These are phyloP conservation scores for Mesoclemmys tuberculata DNA, from an alignment of 2,113 vertebrate species.

Conservation along the genomic window DNA sequence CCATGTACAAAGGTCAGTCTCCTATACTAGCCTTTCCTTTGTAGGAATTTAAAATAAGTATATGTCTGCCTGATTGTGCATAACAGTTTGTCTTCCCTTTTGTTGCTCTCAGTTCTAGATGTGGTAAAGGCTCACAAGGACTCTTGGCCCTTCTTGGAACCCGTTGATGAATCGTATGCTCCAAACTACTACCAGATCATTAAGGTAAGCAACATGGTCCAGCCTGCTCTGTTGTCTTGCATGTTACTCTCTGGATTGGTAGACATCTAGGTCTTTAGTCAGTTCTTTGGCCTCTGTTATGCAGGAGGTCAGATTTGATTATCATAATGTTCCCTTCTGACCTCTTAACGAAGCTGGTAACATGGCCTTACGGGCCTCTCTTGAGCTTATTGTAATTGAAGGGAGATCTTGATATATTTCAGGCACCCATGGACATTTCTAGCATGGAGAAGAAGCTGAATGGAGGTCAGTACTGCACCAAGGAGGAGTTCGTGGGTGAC, in stretches of 20 bases:
- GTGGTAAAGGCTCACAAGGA: constrained; percentile 96
- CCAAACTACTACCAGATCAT: constrained; percentile 97
- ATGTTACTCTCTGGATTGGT: not conserved
- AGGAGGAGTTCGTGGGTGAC: constrained; percentile 95
- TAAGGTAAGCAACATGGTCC: constrained; percentile 81
- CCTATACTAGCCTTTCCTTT: not conserved
- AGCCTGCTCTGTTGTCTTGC: not conserved
- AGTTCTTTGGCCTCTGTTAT: not conserved
- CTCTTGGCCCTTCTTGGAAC: constrained; percentile 97
- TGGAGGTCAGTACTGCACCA: constrained; percentile 90
- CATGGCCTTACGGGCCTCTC: not conserved
- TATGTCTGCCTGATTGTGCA: not conserved
- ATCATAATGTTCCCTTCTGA: not conserved
- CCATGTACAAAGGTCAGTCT: constrained; percentile 94
- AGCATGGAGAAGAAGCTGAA: constrained; percentile 96
- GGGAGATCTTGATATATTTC: constrained; percentile 17
- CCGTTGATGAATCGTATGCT: constrained; percentile 95
- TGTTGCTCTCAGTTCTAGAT: constrained; percentile 86
- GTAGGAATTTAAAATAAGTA: not conserved
- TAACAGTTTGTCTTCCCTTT: constrained; percentile 4
- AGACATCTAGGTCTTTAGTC: not conserved
- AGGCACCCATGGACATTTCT: constrained; percentile 98
- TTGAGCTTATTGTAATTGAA: not conserved
- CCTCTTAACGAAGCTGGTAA: not conserved
- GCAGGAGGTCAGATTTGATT: not conserved